Base-by-base conservation (phyloP, 2,113 vertebrate species). In the Neopipo cinnamomea region DNA sequence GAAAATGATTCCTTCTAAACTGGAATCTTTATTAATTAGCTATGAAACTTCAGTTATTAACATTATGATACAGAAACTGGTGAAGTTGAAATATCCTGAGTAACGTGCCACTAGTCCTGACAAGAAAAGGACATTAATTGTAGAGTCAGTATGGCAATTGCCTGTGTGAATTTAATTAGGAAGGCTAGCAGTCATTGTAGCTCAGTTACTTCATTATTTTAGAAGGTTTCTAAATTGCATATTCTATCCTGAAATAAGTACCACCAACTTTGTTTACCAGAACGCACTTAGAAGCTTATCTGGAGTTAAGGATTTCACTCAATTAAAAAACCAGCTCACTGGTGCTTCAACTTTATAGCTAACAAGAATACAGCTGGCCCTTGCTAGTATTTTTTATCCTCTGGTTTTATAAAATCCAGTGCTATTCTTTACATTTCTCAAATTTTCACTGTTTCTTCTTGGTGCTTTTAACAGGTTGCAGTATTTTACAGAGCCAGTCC, bases 401-500 rank as follows among this genome's bases (percentile, higher is more conserved):
- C 37, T 78, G 7, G 23, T n/a, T 61, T 56, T 53, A 23, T 37
- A 20, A 52, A 78, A 81, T 71, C 21, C 28, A 52, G 1, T 70
- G 6, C 42, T 42, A 8, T 58, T 84, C 84, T 74, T 58, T 42
- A 70, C 5, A 22, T 75, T 89, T 49, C 59, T 91, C 27, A 62
- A 19, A 4, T 49, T 94, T 71, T 96, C 56, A 88, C 61, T 85
- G 21, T 79, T 82, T 6, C 37, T 90, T 33, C 28, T 2, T 88
- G 53, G 44, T 96, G 3, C 83, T 87, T 89, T 84, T 92, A 66
- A 81, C 97, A 99, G 99, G 97, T 99, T 31, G 97, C 98, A 5
- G 99, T 99, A 24, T 99, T 99, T 96, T 99, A 99, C 96, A 98
- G 99, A 98, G 99, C 99, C 89, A 99, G 99, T 91, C 99, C 99